Evolutionary conservation across 2,888 invertebrate genomes (phyloP), one percentile per base, ranked within the genome.

Genomic region (Stenodera caucasica): DNA sequence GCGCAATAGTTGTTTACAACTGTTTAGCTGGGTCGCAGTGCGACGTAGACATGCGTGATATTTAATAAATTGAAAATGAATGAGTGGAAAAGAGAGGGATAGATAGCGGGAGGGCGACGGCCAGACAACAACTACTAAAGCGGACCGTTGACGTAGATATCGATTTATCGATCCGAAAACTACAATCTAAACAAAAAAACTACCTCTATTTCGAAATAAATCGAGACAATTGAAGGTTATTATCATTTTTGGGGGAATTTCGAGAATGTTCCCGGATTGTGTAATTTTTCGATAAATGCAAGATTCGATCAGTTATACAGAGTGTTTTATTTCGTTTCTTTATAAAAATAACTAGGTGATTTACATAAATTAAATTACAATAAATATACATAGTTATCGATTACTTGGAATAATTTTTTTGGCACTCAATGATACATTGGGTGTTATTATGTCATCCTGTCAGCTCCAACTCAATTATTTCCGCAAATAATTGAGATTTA

Each of bases 1-100:
- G 82, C 82, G 82, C 78, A 65, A 65, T 75, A 72, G 72, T 83
- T 82, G 83, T 83, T 83, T 83, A 83, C 82, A 82, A 81, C 78
- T 76, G 67, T 61, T 60, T 18, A 61, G 67, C 64, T 55, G 55
- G 65, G 61, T 55, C 67, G 65, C 67, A 64, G 54, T 45, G 57
- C 59, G 49, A 45, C 49, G 45, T 55, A 59, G 60, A 66, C 55
- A 61, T 65, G 60, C 52, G 53, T 53, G 18, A 40, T 18, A 40
- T 40, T 40, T n/a, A 9, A 2, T 58, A 40, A 30, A 58, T 40
- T 33, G 55, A 45, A 14, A 40, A 26, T 35, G 55, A 35, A 66
- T 61, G 63, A 50, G 60, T 51, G 18, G 53, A 65, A 64, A 51
- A 61, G 57, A 58, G 70, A 69, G 63, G 58, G 57, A 60, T 57